phyloP scores from a whole-genome alignment of 2,888 invertebrate genomes.

The Agrenia bidenticulata region DNA sequence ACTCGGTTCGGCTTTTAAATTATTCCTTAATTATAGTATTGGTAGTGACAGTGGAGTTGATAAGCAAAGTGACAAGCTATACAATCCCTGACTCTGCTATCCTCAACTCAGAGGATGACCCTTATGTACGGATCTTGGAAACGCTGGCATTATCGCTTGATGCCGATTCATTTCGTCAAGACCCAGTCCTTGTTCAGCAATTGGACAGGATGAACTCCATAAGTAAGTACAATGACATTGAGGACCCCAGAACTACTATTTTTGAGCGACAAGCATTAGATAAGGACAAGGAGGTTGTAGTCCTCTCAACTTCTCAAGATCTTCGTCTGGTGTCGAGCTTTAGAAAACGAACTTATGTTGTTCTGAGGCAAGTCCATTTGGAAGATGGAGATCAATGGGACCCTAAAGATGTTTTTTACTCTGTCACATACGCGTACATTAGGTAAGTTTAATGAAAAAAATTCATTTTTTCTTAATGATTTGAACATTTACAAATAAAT shows the following conservation, averaged over 20 bases:
- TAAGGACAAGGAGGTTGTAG: neutral
- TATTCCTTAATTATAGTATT: no score
- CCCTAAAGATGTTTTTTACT: neutral
- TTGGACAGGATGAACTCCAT: conserved; percentile 1
- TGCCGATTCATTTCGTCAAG: neutral
- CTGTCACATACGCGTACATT: neutral
- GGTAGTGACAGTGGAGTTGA: no score
- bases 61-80: no score
- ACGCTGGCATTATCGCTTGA: neutral
- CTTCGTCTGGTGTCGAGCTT: neutral
- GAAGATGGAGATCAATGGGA: no score
- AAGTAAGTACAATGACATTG: neutral
- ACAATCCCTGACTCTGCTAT: no score
- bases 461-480: no score
- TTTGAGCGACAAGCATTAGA: conserved; percentile 12
- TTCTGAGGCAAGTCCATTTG: neutral
- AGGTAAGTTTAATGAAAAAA: neutral
- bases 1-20: no score
- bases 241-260: conserved; percentile 8
- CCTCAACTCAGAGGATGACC: no score
- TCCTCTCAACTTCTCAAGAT: neutral
- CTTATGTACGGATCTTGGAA: neutral
- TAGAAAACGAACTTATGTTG: neutral
- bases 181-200: neutral
- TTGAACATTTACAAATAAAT: no score